phyloP scores from a whole-genome alignment of 2,888 invertebrate species.

The Bedellia somnulentella region DNA sequence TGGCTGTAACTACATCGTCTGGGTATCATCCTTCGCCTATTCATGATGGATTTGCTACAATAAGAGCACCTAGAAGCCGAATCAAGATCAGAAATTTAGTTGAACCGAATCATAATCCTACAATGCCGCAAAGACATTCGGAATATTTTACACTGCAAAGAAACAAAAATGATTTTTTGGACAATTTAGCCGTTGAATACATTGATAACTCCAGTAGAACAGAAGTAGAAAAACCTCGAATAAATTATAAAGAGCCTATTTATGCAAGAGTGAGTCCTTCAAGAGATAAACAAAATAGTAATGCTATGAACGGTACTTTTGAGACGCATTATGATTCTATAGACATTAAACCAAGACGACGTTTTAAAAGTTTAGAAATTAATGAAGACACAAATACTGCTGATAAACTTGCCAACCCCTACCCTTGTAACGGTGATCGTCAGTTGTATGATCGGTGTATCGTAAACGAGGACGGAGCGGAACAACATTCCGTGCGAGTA shows the following conservation, averaged over 20 bases:
- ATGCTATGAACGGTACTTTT: slow-evolving; percentile 31
- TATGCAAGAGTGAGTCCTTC: slow-evolving; percentile 51
- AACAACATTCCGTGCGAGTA: slow-evolving; percentile 48
- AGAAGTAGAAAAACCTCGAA: slow-evolving; percentile 25
- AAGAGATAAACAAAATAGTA: slow-evolving; percentile 35
- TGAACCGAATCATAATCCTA: slow-evolving; percentile 36
- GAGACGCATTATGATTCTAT: slow-evolving; percentile 53
- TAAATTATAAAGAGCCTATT: slow-evolving; percentile 48
- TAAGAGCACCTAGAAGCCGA: slow-evolving; percentile 64
- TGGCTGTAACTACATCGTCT: slow-evolving; percentile 48
- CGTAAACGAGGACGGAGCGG: slow-evolving; percentile 36
- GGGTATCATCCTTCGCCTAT: slow-evolving; percentile 63
- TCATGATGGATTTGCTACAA: slow-evolving; percentile 88
- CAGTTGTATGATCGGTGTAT: slow-evolving; percentile 36
- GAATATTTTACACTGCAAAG: slow-evolving; percentile 54
- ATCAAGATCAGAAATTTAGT: slow-evolving; percentile 51
- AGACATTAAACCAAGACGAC: slow-evolving; percentile 47
- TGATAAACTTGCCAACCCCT: slow-evolving; percentile 33
- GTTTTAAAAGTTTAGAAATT: slow-evolving; percentile 41
- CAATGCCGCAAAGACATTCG: slow-evolving; percentile 53
- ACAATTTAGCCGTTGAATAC: slow-evolving; percentile 40
- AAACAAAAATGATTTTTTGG: slow-evolving; percentile 37
- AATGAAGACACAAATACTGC: slow-evolving; percentile 27
- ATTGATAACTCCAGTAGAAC: slow-evolving; percentile 22
- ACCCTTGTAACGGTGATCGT: slow-evolving; percentile 41